Base-by-base conservation (phyloP, 2,888 invertebrate species). In the Hololepta plana region DNA sequence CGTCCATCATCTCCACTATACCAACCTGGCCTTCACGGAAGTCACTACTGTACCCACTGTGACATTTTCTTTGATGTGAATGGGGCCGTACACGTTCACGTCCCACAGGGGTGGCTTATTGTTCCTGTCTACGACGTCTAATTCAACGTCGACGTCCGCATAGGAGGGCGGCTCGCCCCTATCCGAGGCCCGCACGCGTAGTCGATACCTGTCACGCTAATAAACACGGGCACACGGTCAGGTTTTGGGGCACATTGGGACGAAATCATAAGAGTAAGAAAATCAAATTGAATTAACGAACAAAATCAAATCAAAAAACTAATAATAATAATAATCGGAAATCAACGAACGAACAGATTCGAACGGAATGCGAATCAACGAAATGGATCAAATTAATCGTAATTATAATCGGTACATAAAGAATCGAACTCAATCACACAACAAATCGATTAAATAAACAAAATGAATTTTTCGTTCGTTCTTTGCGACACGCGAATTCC, bases 21-120 rank as follows among this genome's bases (percentile, higher is more conserved):
- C 80, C 77, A 80, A 81, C 88, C 88, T 87, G 72, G 90, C 90
- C 79, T 88, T 88, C 67, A 90, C 81, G 68, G 85, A 80, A 70
- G 87, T 87, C 73, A 90, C 87, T 75, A 84, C 81, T 67, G 87
- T 87, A 75, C 90, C 88, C 73, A 90, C 85, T 75, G 87, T 87
- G 74, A 88, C 85, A 81, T 90, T 90, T 80, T 91, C 90, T 73
- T 79, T 81, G 74, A 90, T 84, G 77, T 81, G 80, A 71, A 85
- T 85, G 69, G 88, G 88, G 70, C 90, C 87, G 73, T 90, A 88
- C 67, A 84, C 73, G 66, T 72, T 75, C 66, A 72, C 72, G 70
- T 84, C 88, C 90, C 87, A 91, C 64, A 84, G 76, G 63, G 85
- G 90, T 64, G 82, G 91, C 75, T 87, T 91, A 80, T 85, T 90